phyloP scores from a whole-genome alignment of 1,140 invertebrate species.

The Zophobas morio region DNA sequence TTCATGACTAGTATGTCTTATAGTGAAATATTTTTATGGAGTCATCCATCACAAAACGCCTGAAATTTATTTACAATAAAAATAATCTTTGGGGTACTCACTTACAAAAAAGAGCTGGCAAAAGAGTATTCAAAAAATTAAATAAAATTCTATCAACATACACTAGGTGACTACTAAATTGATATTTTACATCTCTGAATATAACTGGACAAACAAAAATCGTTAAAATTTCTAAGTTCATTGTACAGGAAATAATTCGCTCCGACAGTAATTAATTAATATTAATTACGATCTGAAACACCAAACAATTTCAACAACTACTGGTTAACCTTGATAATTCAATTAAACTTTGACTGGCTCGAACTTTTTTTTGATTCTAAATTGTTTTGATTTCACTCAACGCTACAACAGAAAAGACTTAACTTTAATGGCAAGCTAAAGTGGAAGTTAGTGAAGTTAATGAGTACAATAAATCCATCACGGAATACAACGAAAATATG shows the following conservation, averaged over 20 bases:
- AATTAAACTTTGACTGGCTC: slow-evolving; percentile 30
- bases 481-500: slow-evolving; percentile 11
- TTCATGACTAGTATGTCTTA: slow-evolving; percentile 33
- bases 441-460: slow-evolving; percentile 31
- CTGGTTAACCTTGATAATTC: slow-evolving; percentile 13
- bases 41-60: slow-evolving; percentile 23
- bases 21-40: slow-evolving; percentile 32
- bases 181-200: slow-evolving; percentile 15
- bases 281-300: slow-evolving; percentile 8
- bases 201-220: background rate
- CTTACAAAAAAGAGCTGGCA: slow-evolving; percentile 25
- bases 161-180: slow-evolving; percentile 15
- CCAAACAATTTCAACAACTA: slow-evolving; percentile 27
- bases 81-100: slow-evolving; percentile 37
- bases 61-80: slow-evolving; percentile 32
- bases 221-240: slow-evolving; percentile 7
- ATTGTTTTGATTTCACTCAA: slow-evolving; percentile 24
- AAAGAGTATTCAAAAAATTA: slow-evolving; percentile 15
- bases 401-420: slow-evolving; percentile 24
- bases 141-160: slow-evolving; percentile 17
- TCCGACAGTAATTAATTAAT: slow-evolving; percentile 10
- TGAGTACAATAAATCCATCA: slow-evolving; percentile 16
- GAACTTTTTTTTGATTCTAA: slow-evolving; percentile 29
- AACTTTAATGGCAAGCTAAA: slow-evolving; percentile 34
- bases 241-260: slow-evolving; percentile 28